Base-by-base conservation (phyloP, 2,113 vertebrate species). In the Antechinus stuartii region DNA sequence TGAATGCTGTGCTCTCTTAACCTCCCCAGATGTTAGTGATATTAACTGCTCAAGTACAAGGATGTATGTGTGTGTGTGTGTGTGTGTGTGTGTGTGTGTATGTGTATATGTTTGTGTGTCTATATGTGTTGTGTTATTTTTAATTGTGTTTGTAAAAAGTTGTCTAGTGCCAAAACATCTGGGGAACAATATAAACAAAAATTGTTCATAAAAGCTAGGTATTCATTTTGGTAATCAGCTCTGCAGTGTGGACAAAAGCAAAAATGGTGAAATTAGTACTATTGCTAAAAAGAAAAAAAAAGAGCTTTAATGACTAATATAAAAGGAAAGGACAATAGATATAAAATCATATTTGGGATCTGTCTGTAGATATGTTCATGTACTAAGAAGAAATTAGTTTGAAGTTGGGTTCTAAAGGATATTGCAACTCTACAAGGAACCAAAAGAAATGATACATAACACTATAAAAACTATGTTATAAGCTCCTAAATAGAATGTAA, bases 291-390 rank as follows among this genome's bases (percentile, higher is more conserved):
- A 35, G 27, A 35, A 68, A 68, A 68, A 61, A 57, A 57, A 57
- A 26, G 30, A 14, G 90, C 47, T 42, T 76, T 92, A 57, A 89
- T n/a, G 25, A 46, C n/a, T 95, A 91, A 92, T 93, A 0, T 57
- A 96, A 91, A 94, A 35, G 30, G 54, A 91, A 95, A 95, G 93
- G 52, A 50, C 42, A 54, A 91, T 95, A 93, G 57, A 56, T 94
- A 46, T 76, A 90, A 56, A n/a, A 61, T 35, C 23, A 46, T 54
- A 89, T 35, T 57, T 27, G 92, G 61, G 50, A 92, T 50, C 47
- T 76, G 55, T 89, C 26, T 93, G 92, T 9, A 30, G 55, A 53
- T 52, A 52, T 52, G 5, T 53, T 25, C 92, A 8, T 25, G 35
- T 91, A 90, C 90, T 94, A 76, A 92, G 55, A 84, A 61, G 0